Evolutionary conservation across 1,140 invertebrate genomes (phyloP), one percentile per base, ranked within the genome.

Genomic region (Carposina sasakii): DNA sequence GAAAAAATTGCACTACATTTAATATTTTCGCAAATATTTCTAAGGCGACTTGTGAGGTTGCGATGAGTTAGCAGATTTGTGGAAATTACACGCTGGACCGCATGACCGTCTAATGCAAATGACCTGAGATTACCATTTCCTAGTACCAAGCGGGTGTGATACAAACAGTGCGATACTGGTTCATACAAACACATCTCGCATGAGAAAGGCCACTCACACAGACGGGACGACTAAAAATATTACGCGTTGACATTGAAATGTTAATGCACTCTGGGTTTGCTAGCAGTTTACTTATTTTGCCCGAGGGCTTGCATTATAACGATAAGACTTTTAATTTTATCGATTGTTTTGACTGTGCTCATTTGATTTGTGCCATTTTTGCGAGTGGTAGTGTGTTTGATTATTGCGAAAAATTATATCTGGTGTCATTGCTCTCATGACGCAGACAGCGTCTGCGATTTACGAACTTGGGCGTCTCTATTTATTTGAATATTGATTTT

Each of bases 161-260:
- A 42, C 21, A 12, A 26, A 26, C 12, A 15, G 40, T 12, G 3
- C 16, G 21, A 28, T 17, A 43, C 45, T 13, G n/a, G 9, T 17
- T 23, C 28, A 47, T 15, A 23, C 12, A 16, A n/a, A 24, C 2
- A 22, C 10, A 37, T n/a, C n/a, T 62, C 53, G 50, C 54, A 60
- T 49, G 46, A 43, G 66, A 71, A 67, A 79, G 68, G 66, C 62
- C 69, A 71, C 72, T 55, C 72, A 74, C 73, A 74, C 74, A 65
- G 34, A 47, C 60, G 46, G 54, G 67, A 71, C 66, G 69, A 75
- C 79, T 81, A 83, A 81, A 83, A 81, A 83, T 83, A 81, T 76
- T 76, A 63, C 72, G 67, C 60, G 72, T 72, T 81, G 79, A 83
- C 79, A 83, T 81, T 83, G 79, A 79, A 76, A 75, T 78, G 79